Evolutionary conservation across 2,113 vertebrate species (phyloP).

Genomic region (Hipposideros armiger): DNA sequence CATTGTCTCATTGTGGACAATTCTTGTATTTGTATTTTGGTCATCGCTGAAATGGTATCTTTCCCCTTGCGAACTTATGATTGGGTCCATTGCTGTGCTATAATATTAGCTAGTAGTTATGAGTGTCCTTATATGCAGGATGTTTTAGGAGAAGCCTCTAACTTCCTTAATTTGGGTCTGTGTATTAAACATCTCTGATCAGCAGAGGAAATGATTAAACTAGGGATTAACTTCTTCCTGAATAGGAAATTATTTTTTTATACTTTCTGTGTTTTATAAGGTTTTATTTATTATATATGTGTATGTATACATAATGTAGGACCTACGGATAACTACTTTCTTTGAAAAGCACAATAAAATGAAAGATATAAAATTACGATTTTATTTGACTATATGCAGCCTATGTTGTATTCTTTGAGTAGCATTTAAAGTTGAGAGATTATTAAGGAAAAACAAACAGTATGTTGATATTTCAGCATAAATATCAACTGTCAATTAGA

Average conservation of each 20-base stretch:
- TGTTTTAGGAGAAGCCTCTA: background rate
- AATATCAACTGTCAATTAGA: constrained; percentile 22
- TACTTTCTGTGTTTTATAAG: constrained; percentile 20
- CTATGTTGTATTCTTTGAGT: constrained; percentile 38
- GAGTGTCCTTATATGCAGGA: background rate
- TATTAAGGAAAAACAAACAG: background rate
- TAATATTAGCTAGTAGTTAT: background rate
- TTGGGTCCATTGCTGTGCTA: background rate
- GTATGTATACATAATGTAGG: background rate
- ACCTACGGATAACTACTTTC: background rate
- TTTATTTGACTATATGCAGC: constrained; percentile 11
- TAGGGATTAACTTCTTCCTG: background rate
- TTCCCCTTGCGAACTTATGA: constrained; percentile 10
- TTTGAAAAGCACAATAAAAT: constrained; percentile 48
- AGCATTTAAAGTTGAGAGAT: constrained; percentile 30
- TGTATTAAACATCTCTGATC: constrained; percentile 54
- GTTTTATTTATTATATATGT: constrained; percentile 8
- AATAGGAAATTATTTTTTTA: constrained; percentile 28
- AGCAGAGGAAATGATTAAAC: constrained; percentile 46
- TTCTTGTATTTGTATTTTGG: background rate
- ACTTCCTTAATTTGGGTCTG: background rate
- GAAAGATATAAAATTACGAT: constrained; percentile 38
- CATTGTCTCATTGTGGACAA: background rate
- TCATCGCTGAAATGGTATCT: background rate
- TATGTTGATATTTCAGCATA: constrained; percentile 17